These are phyloP conservation scores for Miniopterus natalensis DNA, from an alignment of 2,113 vertebrate species.

Conservation along the genomic window DNA sequence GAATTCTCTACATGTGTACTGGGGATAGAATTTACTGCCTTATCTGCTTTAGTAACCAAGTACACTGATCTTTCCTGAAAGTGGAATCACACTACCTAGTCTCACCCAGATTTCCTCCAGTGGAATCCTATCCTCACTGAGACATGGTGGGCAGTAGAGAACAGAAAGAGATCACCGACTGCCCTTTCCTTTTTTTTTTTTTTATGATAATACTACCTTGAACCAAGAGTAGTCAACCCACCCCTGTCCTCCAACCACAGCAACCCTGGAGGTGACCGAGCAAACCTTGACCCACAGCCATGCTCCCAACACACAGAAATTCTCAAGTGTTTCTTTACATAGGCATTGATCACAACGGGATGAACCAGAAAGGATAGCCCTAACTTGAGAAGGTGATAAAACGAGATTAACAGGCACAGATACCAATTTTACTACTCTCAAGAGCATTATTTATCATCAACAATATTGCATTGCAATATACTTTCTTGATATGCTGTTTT, in stretches of 20 bases:
- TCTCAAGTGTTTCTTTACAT: background rate
- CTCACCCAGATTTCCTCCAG: background rate
- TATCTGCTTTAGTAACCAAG: background rate
- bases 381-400: background rate
- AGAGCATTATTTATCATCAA: constrained; percentile 15
- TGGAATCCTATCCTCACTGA: background rate
- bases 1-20: background rate
- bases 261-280: background rate
- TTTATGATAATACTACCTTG: background rate
- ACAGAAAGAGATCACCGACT: background rate
- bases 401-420: background rate
- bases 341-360: background rate
- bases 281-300: background rate
- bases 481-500: background rate
- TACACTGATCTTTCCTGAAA: background rate
- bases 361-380: background rate
- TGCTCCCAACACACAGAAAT: background rate
- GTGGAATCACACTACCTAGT: background rate
- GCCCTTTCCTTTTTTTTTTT: background rate
- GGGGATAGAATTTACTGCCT: background rate
- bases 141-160: background rate
- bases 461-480: background rate
- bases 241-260: background rate
- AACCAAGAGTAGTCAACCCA: background rate
- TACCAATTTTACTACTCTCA: background rate